Evolutionary conservation across 2,797 vertebrate species (phyloP).

Genomic region (Chaenodraco wilsoni): DNA sequence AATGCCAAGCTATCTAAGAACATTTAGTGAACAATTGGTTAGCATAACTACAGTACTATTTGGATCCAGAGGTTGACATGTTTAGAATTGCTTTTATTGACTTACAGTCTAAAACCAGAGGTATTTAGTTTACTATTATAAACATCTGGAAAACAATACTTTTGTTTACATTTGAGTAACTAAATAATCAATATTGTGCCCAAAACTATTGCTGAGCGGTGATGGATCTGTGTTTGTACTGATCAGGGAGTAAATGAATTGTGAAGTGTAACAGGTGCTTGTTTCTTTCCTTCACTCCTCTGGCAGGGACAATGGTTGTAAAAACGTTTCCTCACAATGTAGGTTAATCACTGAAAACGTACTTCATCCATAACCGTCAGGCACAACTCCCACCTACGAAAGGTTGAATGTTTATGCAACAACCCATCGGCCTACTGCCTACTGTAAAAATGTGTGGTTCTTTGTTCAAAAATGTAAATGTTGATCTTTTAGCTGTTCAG

Average conservation of each 20-base stretch:
- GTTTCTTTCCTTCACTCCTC: slow-evolving; percentile 9
- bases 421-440: background rate
- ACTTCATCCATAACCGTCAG: no score
- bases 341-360: background rate
- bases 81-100: no score
- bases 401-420: background rate
- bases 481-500: slow-evolving; percentile 2
- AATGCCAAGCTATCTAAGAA: no score
- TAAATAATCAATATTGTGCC: no score
- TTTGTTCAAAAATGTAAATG: background rate
- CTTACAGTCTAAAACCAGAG: no score
- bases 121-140: no score
- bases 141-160: no score
- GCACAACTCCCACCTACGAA: background rate
- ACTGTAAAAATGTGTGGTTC: background rate
- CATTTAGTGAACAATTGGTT: no score
- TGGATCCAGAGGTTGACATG: no score
- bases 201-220: background rate
- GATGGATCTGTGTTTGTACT: background rate
- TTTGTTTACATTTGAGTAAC: no score
- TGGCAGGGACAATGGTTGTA: background rate
- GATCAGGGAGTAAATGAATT: background rate
- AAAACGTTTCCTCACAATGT: background rate
- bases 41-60: no score
- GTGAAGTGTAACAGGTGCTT: background rate